phyloP scores from a whole-genome alignment of 1,140 invertebrate genomes.

The Stegodyphus dumicola region DNA sequence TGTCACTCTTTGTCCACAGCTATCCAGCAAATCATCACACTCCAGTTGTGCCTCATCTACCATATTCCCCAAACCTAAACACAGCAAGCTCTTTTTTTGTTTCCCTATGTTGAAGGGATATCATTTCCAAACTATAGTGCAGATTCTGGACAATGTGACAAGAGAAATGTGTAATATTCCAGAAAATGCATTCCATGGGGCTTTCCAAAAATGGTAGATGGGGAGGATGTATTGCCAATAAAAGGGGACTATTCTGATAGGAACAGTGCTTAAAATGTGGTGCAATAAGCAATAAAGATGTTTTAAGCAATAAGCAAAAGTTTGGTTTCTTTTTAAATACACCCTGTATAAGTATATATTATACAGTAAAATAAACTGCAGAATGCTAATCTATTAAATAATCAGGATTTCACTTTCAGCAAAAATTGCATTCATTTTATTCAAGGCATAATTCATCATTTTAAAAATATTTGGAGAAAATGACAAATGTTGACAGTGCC shows the following conservation, averaged over 20 bases:
- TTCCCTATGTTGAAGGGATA: not conserved
- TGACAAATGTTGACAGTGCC: too few species aligned
- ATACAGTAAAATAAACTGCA: too few species aligned
- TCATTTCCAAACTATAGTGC: not conserved
- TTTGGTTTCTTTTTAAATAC: not conserved
- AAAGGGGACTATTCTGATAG: not conserved
- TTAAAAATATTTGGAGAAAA: too few species aligned
- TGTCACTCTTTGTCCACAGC: not conserved
- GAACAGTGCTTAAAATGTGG: not conserved
- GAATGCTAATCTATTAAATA: too few species aligned
- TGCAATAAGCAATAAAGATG: not conserved
- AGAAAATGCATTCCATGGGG: not conserved
- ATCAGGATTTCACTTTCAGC: too few species aligned
- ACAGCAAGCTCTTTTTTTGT: not conserved
- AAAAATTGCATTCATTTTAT: too few species aligned
- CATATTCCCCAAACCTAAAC: not conserved
- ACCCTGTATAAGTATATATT: not conserved
- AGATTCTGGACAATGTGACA: not conserved
- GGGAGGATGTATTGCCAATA: not conserved
- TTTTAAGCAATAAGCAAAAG: not conserved
- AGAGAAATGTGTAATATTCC: too few species aligned
- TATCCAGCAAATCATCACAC: not conserved
- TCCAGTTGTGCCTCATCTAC: not conserved
- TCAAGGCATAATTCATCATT: too few species aligned
- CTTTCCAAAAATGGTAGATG: not conserved